Percentiles rank a stretch among this genome's conserved stretches.
These are phyloP conservation scores for Leptopilina boulardi DNA, from an alignment of 1,140 invertebrate species.

Conservation along the genomic window DNA sequence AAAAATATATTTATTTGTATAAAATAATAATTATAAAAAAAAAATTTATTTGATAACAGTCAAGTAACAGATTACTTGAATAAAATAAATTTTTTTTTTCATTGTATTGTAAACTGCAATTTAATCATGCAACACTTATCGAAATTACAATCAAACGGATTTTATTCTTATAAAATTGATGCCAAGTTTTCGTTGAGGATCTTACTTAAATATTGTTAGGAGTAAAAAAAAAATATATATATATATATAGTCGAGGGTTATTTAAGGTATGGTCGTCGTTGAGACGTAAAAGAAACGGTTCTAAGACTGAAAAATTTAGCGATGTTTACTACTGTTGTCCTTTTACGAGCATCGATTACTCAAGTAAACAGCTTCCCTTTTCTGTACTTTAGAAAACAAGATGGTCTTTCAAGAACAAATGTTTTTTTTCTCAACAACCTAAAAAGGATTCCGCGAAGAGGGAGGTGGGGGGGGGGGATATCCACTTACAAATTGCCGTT, in stretches of 20 bases:
- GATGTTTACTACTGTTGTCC: constrained; percentile 7
- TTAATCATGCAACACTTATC: too few species aligned
- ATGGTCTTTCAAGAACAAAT: neutral
- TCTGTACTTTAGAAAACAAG: neutral
- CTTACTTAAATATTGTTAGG: neutral
- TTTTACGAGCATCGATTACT: constrained; percentile 29
- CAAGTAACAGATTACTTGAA: too few species aligned
- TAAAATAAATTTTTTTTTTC: too few species aligned
- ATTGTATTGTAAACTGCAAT: too few species aligned
- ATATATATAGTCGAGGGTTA: neutral
- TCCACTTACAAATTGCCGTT: too few species aligned
- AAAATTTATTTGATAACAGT: too few species aligned
- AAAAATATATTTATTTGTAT: too few species aligned
- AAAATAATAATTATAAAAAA: too few species aligned
- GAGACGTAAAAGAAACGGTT: neutral
- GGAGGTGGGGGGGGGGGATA: too few species aligned
- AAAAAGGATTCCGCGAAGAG: neutral
- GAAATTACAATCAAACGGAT: too few species aligned
- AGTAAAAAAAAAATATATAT: too few species aligned
- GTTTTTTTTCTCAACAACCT: neutral
- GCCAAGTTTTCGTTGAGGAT: too few species aligned
- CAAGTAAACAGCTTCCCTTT: constrained; percentile 4
- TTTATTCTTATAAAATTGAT: neutral
- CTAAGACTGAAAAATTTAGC: constrained; percentile 20
- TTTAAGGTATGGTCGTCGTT: neutral